Evolutionary conservation across 2,888 invertebrate species (phyloP), one percentile per base, ranked within the genome.

Genomic region (Ypsolopha sequella): DNA sequence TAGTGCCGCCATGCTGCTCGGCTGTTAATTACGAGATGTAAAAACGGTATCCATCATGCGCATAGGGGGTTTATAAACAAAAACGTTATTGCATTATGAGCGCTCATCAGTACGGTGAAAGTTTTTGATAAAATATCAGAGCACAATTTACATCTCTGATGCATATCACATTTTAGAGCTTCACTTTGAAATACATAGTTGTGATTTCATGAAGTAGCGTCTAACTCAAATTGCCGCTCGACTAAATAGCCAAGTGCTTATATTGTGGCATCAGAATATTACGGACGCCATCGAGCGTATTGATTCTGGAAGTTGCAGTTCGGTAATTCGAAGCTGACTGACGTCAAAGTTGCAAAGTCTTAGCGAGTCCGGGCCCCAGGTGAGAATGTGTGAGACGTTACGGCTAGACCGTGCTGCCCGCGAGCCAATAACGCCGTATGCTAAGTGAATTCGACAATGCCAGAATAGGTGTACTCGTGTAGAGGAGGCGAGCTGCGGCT

Each of bases 331-430:
- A 65, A 67, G 64, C 67, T 48, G 41, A 35, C 60, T 63, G 66
- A 69, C 76, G 81, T 79, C 78, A 76, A 81, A 86, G 82, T 87
- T 86, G 65, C 62, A 74, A 84, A 87, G 81, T 78, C 82, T 81
- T 82, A 80, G 69, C 66, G 76, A 84, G 77, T 77, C 76, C 68
- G 67, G 71, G 79, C 80, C 81, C 72, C 81, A 81, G 82, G 84
- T 82, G 84, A 79, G 79, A 84, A 84, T 88, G 86, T 79, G 86
- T 80, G 76, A 85, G 86, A 84, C 86, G 80, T 73, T 76, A 76
- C 66, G 82, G 80, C 86, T 69, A 75, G 75, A 75, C 70, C 62
- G 47, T 45, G 62, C 76, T 78, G 76, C 75, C 77, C 76, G 79
- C 75, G 75, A 80, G 75, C 75, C 77, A 76, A 76, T 75, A 76